Base-by-base conservation (phyloP, 2,888 invertebrate species). In the Sminthurides aquaticus region DNA sequence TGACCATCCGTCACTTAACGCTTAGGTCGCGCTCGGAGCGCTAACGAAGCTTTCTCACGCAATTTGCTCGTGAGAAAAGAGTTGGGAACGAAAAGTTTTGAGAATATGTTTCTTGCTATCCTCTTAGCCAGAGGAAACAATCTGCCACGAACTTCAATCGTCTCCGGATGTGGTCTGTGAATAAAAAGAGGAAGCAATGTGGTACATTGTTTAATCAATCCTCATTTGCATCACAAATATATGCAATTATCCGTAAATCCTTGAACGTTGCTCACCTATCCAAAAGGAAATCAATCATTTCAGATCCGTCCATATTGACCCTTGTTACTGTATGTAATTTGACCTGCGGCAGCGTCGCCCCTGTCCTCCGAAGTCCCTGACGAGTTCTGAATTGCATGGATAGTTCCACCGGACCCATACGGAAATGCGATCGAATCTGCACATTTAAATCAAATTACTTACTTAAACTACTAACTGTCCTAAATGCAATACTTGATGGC, bases 221-320 rank as follows among this genome's bases (percentile, higher is more conserved):
- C n/a, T n/a, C n/a, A n/a, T n/a, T n/a, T n/a, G n/a, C n/a, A n/a
- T n/a, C n/a, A n/a, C n/a, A n/a, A n/a, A n/a, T n/a, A n/a, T n/a
- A n/a, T n/a, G n/a, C n/a, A n/a, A n/a, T n/a, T n/a, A n/a, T n/a
- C n/a, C n/a, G n/a, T n/a, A n/a, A n/a, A n/a, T n/a, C n/a, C n/a
- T n/a, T n/a, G n/a, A n/a, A n/a, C 57, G 11, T 28, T 11, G 34
- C 26, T 29, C 24, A 72, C 74, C 72, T 74, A 67, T 73, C 74
- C 43, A 74, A 61, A 1, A 74, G 49, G 60, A 72, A 74, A 55
- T 74, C 74, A 2, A 74, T 66, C 72, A 74, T 72, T 68, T 74
- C 74, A n/a, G 71, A 72, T 3, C 74, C 74, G 24, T 72, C 72
- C 29, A 66, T 67, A 62, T 69, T 73, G n/a, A 74, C 72, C 28